Base-by-base conservation (phyloP, 2,888 invertebrate genomes). In the Cataglyphis altisquamis region DNA sequence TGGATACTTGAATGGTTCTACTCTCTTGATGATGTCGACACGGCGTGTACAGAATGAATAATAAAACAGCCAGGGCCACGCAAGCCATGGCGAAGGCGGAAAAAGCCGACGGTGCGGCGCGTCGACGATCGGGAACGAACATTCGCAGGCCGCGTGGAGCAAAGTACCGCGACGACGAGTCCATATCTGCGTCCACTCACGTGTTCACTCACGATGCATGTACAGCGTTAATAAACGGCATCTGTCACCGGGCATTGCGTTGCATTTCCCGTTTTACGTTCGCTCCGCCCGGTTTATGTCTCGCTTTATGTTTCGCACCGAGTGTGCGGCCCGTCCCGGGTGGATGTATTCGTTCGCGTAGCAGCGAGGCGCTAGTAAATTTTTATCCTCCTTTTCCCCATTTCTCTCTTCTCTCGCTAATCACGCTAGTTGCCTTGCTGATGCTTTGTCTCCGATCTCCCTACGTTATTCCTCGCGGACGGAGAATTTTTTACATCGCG, bases 281-380 rank as follows among this genome's bases (percentile, higher is more conserved):
- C 90, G 88, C 88, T 88, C 68, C 85, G 90, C 88, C 86, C 90
- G 92, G 92, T 94, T 94, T 94, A 94, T 94, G 93, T 91, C 88
- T 91, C 91, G 92, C 93, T 94, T 94, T 94, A 94, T 94, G 94
- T 91, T 93, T 94, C 93, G 92, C 94, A 93, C 94, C 93, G 92
- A 93, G 90, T 92, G 94, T 88, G 94, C 93, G 87, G 92, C 86
- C 86, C 87, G 84, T 88, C 88, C 82, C 85, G 84, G 68, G 84
- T 85, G 89, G 18, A 75, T 85, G 88, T 89, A 86, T 91, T 85
- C 75, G 89, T 90, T 89, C 84, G 91, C 92, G 91, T 91, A 91
- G 92, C 91, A 88, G 86, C 82, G 63, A 77, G 45, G 66, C 78
- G 84, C 82, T 64, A 73, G 55, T 78, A 78, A 85, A 87, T 87